Base-by-base conservation (phyloP, 2,113 vertebrate species). In the Ciconia maguari region DNA sequence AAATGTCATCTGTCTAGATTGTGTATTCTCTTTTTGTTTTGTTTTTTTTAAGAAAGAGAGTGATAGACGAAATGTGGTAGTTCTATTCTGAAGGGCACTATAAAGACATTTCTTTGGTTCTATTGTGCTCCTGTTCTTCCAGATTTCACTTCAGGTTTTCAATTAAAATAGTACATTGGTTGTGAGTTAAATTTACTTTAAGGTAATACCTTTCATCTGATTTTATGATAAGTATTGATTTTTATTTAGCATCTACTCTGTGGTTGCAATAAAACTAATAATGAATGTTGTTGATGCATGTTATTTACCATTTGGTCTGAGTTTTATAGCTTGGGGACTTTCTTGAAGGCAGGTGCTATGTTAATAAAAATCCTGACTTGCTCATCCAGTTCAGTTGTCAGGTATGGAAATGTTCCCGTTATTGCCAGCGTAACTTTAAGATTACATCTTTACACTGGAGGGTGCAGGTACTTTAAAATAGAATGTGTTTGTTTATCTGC, bases 181-280 rank as follows among this genome's bases (percentile, higher is more conserved):
- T 94, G 9, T 71, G 89, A 74, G 54, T 78, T 95, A 93, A 94
- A 96, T 86, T 95, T 84, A 83, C 11, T 87, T 95, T 72, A 88
- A 88, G 19, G 42, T 80, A 58, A 58, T 76, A 66, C 11, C 12
- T 96, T 93, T 93, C 3, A 88, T 70, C 85, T 77, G 61, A 91
- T 94, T 96, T 94, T 91, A 94, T 79, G 52, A 88, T 92, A 76
- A 83, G 8, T 54, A 91, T 95, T 3, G 71, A 96, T 96, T 96
- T 95, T 94, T 87, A 90, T 94, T 96, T 96, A 96, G 41, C 54
- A 65, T 88, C 49, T 51, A 83, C 17, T 46, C 8, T 91, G 89
- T 88, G 46, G 27, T 80, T 91, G 90, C 85, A 94, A 62, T 94
- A 95, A 93, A 91, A 77, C 51, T 85, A 93, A 92, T 95, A 96